Evolutionary conservation across 2,797 vertebrate species (phyloP), one percentile per base, ranked within the genome.

Genomic region (Pseudomugil gertrudae): DNA sequence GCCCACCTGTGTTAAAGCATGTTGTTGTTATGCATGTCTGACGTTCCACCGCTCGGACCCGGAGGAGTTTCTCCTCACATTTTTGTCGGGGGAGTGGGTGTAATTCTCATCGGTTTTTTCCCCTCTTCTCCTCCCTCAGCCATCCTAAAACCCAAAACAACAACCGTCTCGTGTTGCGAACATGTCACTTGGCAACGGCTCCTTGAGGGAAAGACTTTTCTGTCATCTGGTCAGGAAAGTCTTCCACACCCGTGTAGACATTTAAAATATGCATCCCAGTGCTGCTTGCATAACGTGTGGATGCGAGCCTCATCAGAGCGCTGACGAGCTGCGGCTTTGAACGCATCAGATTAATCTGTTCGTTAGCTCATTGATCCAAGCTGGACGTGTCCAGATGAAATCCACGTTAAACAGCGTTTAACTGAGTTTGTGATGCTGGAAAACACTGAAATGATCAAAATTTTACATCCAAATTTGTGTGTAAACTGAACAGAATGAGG

Each of bases 121-220:
- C 75, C 53, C n/a, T 38, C 33, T 67, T 62, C 74, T 47, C 51
- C 29, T 29, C 3, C 19, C 24, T 55, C 50, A 47, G 27, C 60
- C 67, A 69, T 72, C 50, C 87, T 84, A 50, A 79, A 77, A 72
- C 51, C 68, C 74, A 58, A 70, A 89, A 89, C 84, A 89, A 90
- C 84, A 79, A 66, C 48, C 2, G 60, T 56, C 40, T 91, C 74
- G 1, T 29, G 33, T 89, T 91, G 72, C 84, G 73, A 36, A 63
- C 70, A 52, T 57, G 68, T 82, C 79, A 72, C 72, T 63, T 66
- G 59, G 67, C 63, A 58, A 53, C 61, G 33, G 52, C 54, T 75
- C 63, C 1, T 36, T 19, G 27, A 52, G 35, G 17, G 1, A 51
- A 9, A 11, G 51, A 33, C 50, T 36, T 65, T 68, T 53, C 72